Percentiles rank a stretch among this genome's conserved stretches.
phyloP scores from a whole-genome alignment of 2,888 invertebrate genomes.

The Pseudococcus jackbeardsleyi region DNA sequence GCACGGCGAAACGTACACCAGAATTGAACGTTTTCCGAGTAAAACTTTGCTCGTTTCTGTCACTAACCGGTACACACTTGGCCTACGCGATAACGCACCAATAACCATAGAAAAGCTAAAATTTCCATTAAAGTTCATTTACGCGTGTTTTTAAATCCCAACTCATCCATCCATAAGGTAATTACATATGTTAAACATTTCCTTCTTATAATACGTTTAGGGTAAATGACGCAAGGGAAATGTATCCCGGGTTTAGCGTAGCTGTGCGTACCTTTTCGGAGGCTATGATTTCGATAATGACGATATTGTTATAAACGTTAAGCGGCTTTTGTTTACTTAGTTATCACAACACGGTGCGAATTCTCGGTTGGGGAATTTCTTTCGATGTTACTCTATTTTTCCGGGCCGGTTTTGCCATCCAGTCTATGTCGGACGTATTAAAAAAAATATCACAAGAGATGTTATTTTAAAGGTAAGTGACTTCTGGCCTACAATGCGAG shows the following conservation, averaged over 20 bases:
- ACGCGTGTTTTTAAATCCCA: constrained; percentile 44
- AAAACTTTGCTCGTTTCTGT: constrained; percentile 41
- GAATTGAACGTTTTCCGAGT: constrained; percentile 15
- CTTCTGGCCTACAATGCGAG: not conserved
- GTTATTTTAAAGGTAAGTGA: constrained; percentile 21
- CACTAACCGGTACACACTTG: constrained; percentile 13
- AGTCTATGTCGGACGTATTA: not conserved
- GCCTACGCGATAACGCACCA: constrained; percentile 37
- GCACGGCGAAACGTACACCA: constrained; percentile 20
- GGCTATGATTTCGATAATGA: constrained; percentile 43
- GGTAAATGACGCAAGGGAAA: constrained; percentile 28
- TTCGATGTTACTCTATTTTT: not conserved
- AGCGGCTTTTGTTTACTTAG: constrained; percentile 40
- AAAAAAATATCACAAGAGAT: not conserved
- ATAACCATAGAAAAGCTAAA: constrained; percentile 45
- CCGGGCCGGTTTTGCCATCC: not conserved
- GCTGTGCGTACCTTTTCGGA: not conserved
- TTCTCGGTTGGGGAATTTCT: not conserved
- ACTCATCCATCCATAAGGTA: constrained; percentile 44
- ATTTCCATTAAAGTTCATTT: constrained; percentile 45
- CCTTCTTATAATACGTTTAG: constrained; percentile 34
- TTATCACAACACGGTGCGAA: constrained; percentile 16
- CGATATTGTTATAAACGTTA: constrained; percentile 47
- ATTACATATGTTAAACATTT: constrained; percentile 43
- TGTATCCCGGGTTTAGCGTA: not conserved